phyloP scores from a whole-genome alignment of 1,140 invertebrate species.

The Drosophila navojoa region DNA sequence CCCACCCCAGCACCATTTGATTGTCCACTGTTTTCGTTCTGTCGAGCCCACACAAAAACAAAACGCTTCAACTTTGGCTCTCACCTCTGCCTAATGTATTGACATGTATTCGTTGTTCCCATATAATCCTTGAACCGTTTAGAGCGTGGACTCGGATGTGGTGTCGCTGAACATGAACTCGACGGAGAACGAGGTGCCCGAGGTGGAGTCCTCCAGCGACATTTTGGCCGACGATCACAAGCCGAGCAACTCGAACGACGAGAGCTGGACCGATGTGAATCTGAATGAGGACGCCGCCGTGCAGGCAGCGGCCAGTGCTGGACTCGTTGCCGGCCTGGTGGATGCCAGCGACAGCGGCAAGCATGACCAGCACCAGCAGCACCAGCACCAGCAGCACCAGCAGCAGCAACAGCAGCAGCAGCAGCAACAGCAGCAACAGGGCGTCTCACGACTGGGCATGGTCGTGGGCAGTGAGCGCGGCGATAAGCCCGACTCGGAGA shows the following conservation, averaged over 20 bases:
- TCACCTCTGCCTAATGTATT: neutral
- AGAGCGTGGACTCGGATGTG: slow-evolving; percentile 92
- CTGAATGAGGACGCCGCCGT: slow-evolving; percentile 91
- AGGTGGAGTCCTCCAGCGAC: slow-evolving; percentile 87
- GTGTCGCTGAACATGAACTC: slow-evolving; percentile 88
- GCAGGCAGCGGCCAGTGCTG: slow-evolving; percentile 71
- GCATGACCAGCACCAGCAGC: slow-evolving; percentile 44
- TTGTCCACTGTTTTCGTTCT: too few relatives aligned
- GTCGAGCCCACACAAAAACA: too few relatives aligned
- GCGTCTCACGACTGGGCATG: slow-evolving; percentile 27
- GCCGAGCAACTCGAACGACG: slow-evolving; percentile 88
- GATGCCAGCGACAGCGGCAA: slow-evolving; percentile 30
- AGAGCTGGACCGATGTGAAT: slow-evolving; percentile 96
- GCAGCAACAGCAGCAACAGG: slow-evolving; percentile 50
- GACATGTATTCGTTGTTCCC: neutral
- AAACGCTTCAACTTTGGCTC: neutral
- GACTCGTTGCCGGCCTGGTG: slow-evolving; percentile 59
- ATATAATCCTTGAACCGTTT: slow-evolving; percentile 2
- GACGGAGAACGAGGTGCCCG: slow-evolving; percentile 88
- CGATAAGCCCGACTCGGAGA: slow-evolving; percentile 89
- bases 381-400: slow-evolving; percentile 52
- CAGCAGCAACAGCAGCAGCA: slow-evolving; percentile 59
- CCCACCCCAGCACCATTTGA: too few relatives aligned
- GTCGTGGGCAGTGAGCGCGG: slow-evolving; percentile 85
- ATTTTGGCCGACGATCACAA: slow-evolving; percentile 88